These are phyloP conservation scores for Passer domesticus DNA, from an alignment of 2,113 vertebrate species.

Conservation along the genomic window DNA sequence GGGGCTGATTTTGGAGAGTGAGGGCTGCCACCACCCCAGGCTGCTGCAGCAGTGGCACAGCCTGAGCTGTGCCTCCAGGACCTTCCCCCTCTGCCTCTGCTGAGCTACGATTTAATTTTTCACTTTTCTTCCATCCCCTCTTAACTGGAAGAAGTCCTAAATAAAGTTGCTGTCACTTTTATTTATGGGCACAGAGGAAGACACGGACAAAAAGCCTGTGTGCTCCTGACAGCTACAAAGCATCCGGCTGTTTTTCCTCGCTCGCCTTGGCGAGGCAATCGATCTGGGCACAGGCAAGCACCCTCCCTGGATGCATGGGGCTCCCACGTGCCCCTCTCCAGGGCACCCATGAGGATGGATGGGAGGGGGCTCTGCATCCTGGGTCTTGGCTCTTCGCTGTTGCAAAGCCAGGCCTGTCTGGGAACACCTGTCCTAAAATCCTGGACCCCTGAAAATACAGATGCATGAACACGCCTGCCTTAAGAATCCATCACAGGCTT, in stretches of 20 bases:
- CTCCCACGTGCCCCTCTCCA: not conserved
- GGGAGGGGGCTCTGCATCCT: not conserved
- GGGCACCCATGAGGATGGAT: not conserved
- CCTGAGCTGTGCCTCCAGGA: not conserved
- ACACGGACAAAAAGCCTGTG: conserved; percentile 22
- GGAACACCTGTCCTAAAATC: conserved; percentile 34
- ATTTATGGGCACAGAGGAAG: conserved; percentile 24
- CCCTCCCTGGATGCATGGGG: accelerated
- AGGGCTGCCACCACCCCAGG: not conserved
- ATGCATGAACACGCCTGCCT: not conserved
- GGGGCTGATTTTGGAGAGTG: not conserved
- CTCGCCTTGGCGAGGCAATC: not conserved
- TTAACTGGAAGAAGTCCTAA: conserved; percentile 58
- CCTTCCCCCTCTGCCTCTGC: not conserved
- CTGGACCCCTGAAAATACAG: not conserved
- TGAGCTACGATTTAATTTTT: conserved; percentile 12
- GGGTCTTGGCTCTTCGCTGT: not conserved
- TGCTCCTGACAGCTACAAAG: conserved; percentile 50
- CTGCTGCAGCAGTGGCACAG: not conserved
- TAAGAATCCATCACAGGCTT: conserved; percentile 49
- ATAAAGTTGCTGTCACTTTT: conserved; percentile 62
- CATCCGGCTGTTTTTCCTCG: not conserved
- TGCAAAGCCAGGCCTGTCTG: accelerated
- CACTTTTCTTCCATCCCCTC: conserved; percentile 7
- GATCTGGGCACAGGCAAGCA: not conserved